A percentile compares a stretch with the other conserved stretches of the same genome.
Evolutionary conservation across 92 coral and sea anemone genomes (phyloP).

Genomic region (Blastomussa wellsi): DNA sequence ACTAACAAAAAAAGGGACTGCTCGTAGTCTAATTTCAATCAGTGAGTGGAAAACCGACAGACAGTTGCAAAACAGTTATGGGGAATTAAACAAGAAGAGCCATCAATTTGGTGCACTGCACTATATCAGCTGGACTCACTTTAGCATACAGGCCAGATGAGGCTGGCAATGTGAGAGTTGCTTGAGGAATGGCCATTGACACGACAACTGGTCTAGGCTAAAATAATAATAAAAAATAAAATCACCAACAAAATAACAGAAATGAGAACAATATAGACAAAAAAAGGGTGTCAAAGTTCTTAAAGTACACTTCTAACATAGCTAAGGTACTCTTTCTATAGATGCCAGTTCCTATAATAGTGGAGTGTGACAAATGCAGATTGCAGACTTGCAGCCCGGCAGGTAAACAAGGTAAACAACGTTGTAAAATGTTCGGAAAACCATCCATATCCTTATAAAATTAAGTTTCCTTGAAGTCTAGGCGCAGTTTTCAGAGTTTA

Average conservation of each 20-base stretch:
- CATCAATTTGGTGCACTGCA: not conserved
- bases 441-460: no score
- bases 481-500: no score
- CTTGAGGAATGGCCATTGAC: constrained; percentile 80
- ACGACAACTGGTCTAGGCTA: constrained; percentile 75
- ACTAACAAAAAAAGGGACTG: no score
- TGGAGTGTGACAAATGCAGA: no score
- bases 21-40: no score
- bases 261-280: not conserved
- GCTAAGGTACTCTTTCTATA: no score
- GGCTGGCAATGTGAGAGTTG: constrained; percentile 61
- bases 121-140: constrained; percentile 35
- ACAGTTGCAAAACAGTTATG: not conserved
- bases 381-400: no score
- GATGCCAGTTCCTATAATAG: no score
- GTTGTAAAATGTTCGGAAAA: no score
- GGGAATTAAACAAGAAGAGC: not conserved
- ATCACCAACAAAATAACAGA: not conserved
- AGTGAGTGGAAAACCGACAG: not conserved
- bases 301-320: not conserved
- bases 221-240: constrained; percentile 11
- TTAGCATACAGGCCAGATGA: constrained; percentile 76
- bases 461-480: no score
- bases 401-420: no score
- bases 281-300: not conserved